Percentiles rank a stretch among this genome's conserved stretches.
Evolutionary conservation across 2,797 vertebrate genomes (phyloP).

Genomic region (Sorex maritimensis): DNA sequence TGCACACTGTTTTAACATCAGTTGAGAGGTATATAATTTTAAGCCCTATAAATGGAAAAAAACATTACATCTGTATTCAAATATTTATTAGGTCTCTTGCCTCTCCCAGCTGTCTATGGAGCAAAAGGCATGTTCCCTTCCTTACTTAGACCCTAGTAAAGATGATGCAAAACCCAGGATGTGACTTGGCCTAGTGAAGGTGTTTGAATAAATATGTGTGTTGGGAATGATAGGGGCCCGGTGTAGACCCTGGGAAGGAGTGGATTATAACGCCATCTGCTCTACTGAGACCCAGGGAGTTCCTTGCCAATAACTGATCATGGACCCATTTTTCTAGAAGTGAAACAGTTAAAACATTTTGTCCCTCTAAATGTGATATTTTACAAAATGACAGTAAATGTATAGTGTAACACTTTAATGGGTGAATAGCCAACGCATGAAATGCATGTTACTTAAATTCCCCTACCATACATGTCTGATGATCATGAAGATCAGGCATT

Average conservation of each 20-base stretch:
- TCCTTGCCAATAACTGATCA: conserved; percentile 2
- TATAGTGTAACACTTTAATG: conserved; percentile 71
- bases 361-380: conserved; percentile 3
- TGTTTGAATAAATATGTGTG: not conserved
- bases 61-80: not conserved
- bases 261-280: not conserved
- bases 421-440: conserved; percentile 47
- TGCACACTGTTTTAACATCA: conserved; percentile 5
- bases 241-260: not conserved
- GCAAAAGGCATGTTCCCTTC: not conserved
- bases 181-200: not conserved
- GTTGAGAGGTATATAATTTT: not conserved
- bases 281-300: not conserved
- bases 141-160: not conserved
- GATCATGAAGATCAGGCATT: conserved; percentile 16
- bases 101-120: not conserved
- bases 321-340: conserved; percentile 49
- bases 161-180: not conserved
- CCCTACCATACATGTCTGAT: not conserved
- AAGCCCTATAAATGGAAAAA: not conserved
- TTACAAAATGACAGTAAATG: conserved; percentile 36
- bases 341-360: conserved; percentile 44
- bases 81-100: conserved; percentile 7
- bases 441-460: conserved; percentile 44
- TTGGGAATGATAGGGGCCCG: not conserved